Evolutionary conservation across 2,797 vertebrate genomes (phyloP), one percentile per base, ranked within the genome.

Genomic region (Philypnodon macrostomus): DNA sequence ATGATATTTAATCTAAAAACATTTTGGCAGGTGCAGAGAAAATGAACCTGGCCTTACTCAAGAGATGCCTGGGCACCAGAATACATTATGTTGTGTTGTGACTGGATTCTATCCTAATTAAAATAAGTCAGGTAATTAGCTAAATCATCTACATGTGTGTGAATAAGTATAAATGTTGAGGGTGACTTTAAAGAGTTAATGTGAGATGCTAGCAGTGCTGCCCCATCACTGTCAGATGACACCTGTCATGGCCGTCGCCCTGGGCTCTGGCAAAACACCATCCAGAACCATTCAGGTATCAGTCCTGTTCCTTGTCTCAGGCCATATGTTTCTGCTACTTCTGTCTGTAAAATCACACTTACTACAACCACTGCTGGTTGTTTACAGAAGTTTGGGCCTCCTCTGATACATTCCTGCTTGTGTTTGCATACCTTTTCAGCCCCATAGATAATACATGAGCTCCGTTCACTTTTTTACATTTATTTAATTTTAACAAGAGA

Each of bases 251-350:
- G 88, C 87, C 87, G 58, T 51, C 57, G 65, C 77, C 72, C 63
- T 81, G 83, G 85, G 87, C 86, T 87, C 56, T 81, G 77, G 78
- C 77, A 83, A 86, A 87, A 87, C 84, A 73, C 55, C 82, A 83
- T 85, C 73, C 80, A 41, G 41, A 30, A 17, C 11, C 83, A 70
- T 80, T 71, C 88, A 89, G 88, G 91, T 89, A 91, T 81, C 70
- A 75, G 81, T 87, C 86, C 81, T 85, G 81, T 70, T 91, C 87
- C 88, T 88, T 89, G 92, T 92, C 90, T 90, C 81, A 2, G 83
- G 83, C 93, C 94, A 91, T 92, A 92, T 95, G 93, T 90, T 93
- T 90, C 89, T 86, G 87, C 91, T 91, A 86, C 91, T 92, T 90
- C 71, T 92, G 91, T 91, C 91, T 89, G 90, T 89, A 90, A 92